Conservation (phyloP, 2,888 invertebrate genomes). For the Tyria jacobaeae region DNA sequence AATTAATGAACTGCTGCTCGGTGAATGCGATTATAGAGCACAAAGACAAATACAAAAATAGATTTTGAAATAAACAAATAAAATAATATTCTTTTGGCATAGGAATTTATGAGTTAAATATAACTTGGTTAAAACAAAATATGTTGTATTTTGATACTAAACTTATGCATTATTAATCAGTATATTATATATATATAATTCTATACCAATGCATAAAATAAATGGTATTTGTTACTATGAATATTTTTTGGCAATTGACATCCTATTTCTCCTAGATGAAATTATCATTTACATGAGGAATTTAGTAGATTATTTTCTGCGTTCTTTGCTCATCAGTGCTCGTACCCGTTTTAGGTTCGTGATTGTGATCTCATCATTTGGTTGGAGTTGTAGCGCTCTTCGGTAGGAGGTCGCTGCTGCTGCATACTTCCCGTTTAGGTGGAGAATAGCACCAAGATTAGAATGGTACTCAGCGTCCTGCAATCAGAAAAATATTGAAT, state of each 20-base stretch:
- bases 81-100: too few relatives aligned
- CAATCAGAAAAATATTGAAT: slow-evolving; percentile 43
- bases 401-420: slow-evolving; percentile 96
- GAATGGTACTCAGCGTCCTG: slow-evolving; percentile 96
- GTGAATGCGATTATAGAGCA: too few relatives aligned
- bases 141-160: too few relatives aligned
- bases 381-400: slow-evolving; percentile 94
- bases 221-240: slow-evolving; percentile 56
- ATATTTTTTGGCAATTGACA: slow-evolving; percentile 81
- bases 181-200: neutral
- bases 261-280: slow-evolving; percentile 59
- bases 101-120: too few relatives aligned
- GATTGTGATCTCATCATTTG: slow-evolving; percentile 95
- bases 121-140: too few relatives aligned
- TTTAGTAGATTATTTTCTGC: slow-evolving; percentile 62
- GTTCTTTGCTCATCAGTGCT: slow-evolving; percentile 73
- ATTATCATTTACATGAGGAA: slow-evolving; percentile 42
- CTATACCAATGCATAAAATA: slow-evolving; percentile 53
- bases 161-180: neutral
- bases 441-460: slow-evolving; percentile 97
- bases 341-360: slow-evolving; percentile 91
- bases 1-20: too few relatives aligned
- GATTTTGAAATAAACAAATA: too few relatives aligned
- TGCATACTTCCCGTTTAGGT: slow-evolving; percentile 95
- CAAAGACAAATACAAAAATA: too few relatives aligned